phyloP scores from a whole-genome alignment of 2,888 invertebrate genomes.

The Drosophila conformis region DNA sequence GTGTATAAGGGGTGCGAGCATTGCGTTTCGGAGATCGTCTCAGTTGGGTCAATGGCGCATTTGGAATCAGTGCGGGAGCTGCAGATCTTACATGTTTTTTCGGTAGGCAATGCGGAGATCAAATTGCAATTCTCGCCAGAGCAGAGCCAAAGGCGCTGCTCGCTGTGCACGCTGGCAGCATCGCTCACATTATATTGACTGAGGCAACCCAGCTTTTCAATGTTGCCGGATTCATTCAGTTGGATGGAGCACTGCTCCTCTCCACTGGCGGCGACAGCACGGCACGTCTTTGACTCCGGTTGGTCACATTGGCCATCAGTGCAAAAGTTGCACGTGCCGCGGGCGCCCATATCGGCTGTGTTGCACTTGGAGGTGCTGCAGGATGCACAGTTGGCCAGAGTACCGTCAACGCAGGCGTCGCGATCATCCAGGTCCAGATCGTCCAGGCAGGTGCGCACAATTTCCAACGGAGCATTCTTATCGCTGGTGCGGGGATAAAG shows the following conservation, averaged over 20 bases:
- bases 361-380: conserved; percentile 71
- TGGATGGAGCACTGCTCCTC: conserved; percentile 77
- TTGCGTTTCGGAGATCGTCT: conserved; percentile 26
- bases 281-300: conserved; percentile 60
- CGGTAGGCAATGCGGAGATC: conserved; percentile 56
- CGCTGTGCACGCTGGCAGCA: conserved; percentile 42
- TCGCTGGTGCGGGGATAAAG: conserved; percentile 76
- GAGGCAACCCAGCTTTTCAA: conserved; percentile 75
- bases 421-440: conserved; percentile 78
- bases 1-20: conserved; percentile 65
- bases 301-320: conserved; percentile 67
- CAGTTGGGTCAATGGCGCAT: conserved; percentile 70
- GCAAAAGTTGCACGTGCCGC: conserved; percentile 73
- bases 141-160: conserved; percentile 75
- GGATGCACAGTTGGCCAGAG: conserved; percentile 60
- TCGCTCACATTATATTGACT: conserved; percentile 74
- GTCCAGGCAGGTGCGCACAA: conserved; percentile 79
- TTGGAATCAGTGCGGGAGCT: conserved; percentile 69
- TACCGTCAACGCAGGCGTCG: conserved; percentile 53
- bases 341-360: conserved; percentile 63
- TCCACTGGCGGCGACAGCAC: conserved; percentile 54
- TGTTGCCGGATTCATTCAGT: conserved; percentile 49
- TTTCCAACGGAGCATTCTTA: conserved; percentile 60
- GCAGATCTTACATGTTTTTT: conserved; percentile 67
- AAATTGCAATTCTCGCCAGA: conserved; percentile 77